Evolutionary conservation across 2,113 vertebrate genomes (phyloP).

Genomic region (Pseudorectes ferrugineus): DNA sequence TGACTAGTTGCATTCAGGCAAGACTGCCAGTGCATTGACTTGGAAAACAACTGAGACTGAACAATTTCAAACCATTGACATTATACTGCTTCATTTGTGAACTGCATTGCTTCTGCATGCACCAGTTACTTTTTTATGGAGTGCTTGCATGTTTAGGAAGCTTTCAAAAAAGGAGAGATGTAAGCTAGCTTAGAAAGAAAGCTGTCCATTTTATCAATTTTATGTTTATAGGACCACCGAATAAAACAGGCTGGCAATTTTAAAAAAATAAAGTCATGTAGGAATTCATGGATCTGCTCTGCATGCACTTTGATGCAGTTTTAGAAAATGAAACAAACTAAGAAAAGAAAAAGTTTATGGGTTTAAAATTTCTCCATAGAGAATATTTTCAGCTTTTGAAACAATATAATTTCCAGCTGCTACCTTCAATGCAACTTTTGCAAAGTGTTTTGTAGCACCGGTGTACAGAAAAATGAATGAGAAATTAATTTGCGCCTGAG

Average conservation of each 20-base stretch:
- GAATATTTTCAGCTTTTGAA: constrained; percentile 56
- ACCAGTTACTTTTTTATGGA: constrained; percentile 71
- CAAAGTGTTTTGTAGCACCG: background rate
- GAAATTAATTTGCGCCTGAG: background rate
- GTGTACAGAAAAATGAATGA: background rate
- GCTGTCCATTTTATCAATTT: constrained; percentile 35
- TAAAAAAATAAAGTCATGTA: constrained; percentile 16
- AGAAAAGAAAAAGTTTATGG: constrained; percentile 1
- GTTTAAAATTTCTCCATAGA: constrained; percentile 36
- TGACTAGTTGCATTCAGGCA: constrained; percentile 79
- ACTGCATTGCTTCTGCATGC: constrained; percentile 60
- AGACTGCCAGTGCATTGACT: constrained; percentile 76
- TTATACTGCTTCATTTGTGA: constrained; percentile 73
- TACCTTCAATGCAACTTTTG: background rate
- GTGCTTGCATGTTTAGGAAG: constrained; percentile 62
- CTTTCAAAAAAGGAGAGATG: constrained; percentile 41
- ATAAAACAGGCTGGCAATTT: constrained; percentile 8
- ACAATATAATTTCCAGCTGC: constrained; percentile 18
- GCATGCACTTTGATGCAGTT: background rate
- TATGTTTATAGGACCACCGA: background rate
- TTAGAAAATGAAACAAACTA: background rate
- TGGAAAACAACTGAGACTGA: constrained; percentile 78
- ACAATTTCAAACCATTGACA: constrained; percentile 73
- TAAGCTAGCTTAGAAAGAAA: constrained; percentile 29
- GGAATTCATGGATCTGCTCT: constrained; percentile 10